Conservation (phyloP, 1,140 invertebrate genomes). For the Agrypnia vestita region DNA sequence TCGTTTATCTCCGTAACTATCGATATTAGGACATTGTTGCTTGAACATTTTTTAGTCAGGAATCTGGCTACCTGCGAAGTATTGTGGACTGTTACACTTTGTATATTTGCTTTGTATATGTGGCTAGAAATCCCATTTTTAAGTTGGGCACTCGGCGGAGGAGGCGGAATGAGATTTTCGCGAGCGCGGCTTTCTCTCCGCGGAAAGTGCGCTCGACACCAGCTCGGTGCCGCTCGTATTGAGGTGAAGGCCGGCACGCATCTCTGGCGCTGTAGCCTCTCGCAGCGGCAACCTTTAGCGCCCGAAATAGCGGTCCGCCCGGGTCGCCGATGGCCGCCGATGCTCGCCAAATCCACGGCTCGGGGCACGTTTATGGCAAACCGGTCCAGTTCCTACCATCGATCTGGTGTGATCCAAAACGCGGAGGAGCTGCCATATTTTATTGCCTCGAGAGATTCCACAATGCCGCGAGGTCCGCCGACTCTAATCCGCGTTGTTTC, state of each 20-base stretch:
- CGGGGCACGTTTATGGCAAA: background rate
- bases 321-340: background rate
- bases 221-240: background rate
- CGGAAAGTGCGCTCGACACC: background rate
- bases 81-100: too few relatives aligned
- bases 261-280: background rate
- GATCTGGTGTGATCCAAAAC: background rate
- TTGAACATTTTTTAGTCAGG: too few relatives aligned
- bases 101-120: too few relatives aligned
- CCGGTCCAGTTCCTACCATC: background rate
- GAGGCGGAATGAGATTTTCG: conserved; percentile 16
- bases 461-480: too few relatives aligned
- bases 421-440: too few relatives aligned
- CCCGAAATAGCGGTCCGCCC: background rate
- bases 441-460: too few relatives aligned
- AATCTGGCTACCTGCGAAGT: too few relatives aligned
- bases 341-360: background rate
- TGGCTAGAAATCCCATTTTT: too few relatives aligned
- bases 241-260: conserved; percentile 22
- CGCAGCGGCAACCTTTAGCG: conserved; percentile 1
- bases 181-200: conserved; percentile 11
- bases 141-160: too few relatives aligned
- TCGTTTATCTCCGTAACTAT: too few relatives aligned
- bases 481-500: too few relatives aligned
- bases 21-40: too few relatives aligned